Base-by-base conservation (phyloP, 2,888 invertebrate genomes). In the Dasypolia templi region DNA sequence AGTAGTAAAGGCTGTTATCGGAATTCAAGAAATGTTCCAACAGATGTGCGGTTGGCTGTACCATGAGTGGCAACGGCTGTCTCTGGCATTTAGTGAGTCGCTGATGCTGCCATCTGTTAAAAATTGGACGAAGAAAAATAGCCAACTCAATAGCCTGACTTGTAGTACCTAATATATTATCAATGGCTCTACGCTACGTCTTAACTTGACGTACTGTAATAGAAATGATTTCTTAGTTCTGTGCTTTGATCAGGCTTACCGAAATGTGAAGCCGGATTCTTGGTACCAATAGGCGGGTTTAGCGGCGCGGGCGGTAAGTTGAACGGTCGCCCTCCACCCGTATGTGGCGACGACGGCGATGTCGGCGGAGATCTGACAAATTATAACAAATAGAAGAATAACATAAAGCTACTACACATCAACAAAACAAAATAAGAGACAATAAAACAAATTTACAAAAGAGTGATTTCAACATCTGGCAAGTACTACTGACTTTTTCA, bases 251-350 rank as follows among this genome's bases (percentile, higher is more conserved):
- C 22, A 22, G 3, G 22, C 49, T 49, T 35, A 96, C 96, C 96
- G 70, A 96, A 96, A 79, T 96, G 96, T 70, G 95, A 95, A 6
- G 96, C 96, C 7, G 94, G 94, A 77, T 95, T 94, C 87, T 96
- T 96, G 67, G 95, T 95, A 26, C 90, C 94, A 71, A 95, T 91
- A 66, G 91, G 94, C 22, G 94, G 94, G 81, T 91, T 87, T 75
- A 82, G 32, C 5, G 93, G 93, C 82, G 93, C 89, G 26, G 93
- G 92, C 77, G 93, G 93, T 82, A 89, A 84, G 72, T 90, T 88
- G 79, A 88, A 86, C 26, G 91, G 90, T 12, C 90, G 88, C 69
- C 84, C 72, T 17, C 88, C 84, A 22, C 86, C 89, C 22, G 88
- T 81, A 75, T 90, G 93, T 7, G 96, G 96, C 0, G 96, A 96